A percentile compares a stretch with the other conserved stretches of the same genome.
Conservation (phyloP, 2,113 vertebrate genomes). For the Dolichallabes microphthalmus region DNA sequence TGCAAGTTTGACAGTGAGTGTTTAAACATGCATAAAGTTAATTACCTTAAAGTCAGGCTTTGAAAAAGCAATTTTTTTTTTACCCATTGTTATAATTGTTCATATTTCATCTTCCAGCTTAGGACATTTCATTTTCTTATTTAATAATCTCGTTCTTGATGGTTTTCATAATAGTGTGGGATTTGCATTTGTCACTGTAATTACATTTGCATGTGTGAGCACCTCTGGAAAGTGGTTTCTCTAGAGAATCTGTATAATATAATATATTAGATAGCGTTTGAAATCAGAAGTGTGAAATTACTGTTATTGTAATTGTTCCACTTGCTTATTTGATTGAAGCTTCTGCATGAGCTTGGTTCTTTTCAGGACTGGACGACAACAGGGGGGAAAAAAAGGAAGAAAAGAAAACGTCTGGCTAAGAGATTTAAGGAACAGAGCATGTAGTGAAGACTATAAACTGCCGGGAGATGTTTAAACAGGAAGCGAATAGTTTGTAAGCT, state of each 20-base stretch:
- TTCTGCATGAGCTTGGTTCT: background rate
- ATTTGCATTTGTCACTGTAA: constrained; percentile 54
- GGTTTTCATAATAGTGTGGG: constrained; percentile 50
- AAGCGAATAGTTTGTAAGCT: background rate
- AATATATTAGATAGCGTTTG: constrained; percentile 44
- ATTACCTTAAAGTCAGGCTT: constrained; percentile 44
- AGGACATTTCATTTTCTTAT: constrained; percentile 51
- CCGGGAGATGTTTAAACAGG: background rate
- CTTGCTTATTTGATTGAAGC: constrained; percentile 39
- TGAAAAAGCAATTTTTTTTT: constrained; percentile 38
- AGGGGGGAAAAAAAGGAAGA: background rate
- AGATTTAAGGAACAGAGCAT: background rate
- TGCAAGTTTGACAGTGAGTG: constrained; percentile 24
- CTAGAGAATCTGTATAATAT: constrained; percentile 39
- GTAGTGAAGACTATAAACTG: background rate
- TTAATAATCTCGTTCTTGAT: constrained; percentile 53
- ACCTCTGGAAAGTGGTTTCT: constrained; percentile 43
- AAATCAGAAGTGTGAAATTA: constrained; percentile 46
- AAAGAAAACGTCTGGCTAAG: background rate
- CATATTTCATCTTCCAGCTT: constrained; percentile 48
- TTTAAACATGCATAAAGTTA: constrained; percentile 48
- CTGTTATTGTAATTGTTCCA: constrained; percentile 46
- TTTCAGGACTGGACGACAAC: background rate
- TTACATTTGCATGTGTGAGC: constrained; percentile 55
- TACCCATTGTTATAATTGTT: constrained; percentile 46